Conservation (phyloP, 1,140 invertebrate genomes). For the Aphis gossypii region DNA sequence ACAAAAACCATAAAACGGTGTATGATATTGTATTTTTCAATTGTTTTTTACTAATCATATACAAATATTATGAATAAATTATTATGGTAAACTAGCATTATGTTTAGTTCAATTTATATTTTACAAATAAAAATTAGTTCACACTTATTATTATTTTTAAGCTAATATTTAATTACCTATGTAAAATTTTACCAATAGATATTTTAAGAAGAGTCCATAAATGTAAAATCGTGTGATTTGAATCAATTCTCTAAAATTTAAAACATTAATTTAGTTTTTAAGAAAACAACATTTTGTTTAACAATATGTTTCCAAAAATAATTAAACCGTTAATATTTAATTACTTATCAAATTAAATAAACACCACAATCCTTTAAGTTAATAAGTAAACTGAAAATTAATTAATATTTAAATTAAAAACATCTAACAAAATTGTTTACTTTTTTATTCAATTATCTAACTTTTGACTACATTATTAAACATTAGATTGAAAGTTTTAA, state of each 20-base stretch:
- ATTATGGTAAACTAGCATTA: not conserved
- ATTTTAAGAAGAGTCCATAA: not conserved
- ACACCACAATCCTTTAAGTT: constrained; percentile 19
- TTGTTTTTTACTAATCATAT: not conserved
- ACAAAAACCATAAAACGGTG: not conserved
- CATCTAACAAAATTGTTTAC: not conserved
- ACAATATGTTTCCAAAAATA: not conserved
- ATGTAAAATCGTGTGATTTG: not conserved
- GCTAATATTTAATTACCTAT: not conserved
- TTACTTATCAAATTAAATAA: constrained; percentile 29
- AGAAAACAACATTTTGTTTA: not conserved
- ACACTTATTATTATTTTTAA: not conserved
- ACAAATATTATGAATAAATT: not conserved
- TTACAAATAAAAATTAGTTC: not conserved
- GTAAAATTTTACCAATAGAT: not conserved
- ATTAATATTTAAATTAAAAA: constrained; percentile 42
- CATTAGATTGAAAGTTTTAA: constrained; percentile 6
- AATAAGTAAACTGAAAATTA: constrained; percentile 17
- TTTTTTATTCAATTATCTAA: not conserved
- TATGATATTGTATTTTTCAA: not conserved
- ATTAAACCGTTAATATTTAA: constrained; percentile 2
- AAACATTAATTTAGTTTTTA: not conserved
- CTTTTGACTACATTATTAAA: constrained; percentile 24
- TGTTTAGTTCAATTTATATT: not conserved
- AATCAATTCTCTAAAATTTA: not conserved